Evolutionary conservation across 2,888 invertebrate genomes (phyloP), one percentile per base, ranked within the genome.

Genomic region (Drosophila phalerata): DNA sequence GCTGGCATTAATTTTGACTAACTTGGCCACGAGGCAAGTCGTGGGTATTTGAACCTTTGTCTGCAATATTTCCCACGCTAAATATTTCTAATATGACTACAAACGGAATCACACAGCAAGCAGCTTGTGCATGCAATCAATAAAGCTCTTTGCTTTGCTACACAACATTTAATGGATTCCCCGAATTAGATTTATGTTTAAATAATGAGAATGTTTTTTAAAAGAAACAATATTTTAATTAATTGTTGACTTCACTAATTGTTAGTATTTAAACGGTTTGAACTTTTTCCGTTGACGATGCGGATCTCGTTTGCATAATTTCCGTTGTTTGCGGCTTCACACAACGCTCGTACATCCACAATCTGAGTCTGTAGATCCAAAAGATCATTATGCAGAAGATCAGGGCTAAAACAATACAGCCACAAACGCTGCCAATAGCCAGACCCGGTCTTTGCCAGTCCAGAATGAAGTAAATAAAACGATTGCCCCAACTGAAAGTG

Each of bases 401-500:
- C 15, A 90, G 34, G 0, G 83, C 40, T n/a, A 91, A 13, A 2
- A 63, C 63, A 25, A 82, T 51, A 37, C 88, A 78, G 10, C 85
- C 89, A 11, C 85, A 58, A 8, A 85, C 63, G 3, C 88, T 81
- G 19, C 79, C 56, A 15, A 81, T 70, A 1, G 91, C 89, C 62
- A 69, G 89, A 37, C 94, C 93, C 0, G 96, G 96, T 1, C 94
- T 94, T 51, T 94, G 93, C 97, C 97, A 97, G 91, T 97, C 94
- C 40, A 97, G 92, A 2, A 96, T 94, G 19, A 94, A 94, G 90
- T 97, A 97, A 66, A 97, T 96, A 58, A 93, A 95, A 0, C 92
- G 93, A 38, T 94, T 89, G 0, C 95, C 96, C 38, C 91, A 79
- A 64, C 94, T 94, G 52, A 0, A 66, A 73, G 32, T 5, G 5